Conservation (phyloP, 2,888 invertebrate species). For the Harpalus rufipes region DNA sequence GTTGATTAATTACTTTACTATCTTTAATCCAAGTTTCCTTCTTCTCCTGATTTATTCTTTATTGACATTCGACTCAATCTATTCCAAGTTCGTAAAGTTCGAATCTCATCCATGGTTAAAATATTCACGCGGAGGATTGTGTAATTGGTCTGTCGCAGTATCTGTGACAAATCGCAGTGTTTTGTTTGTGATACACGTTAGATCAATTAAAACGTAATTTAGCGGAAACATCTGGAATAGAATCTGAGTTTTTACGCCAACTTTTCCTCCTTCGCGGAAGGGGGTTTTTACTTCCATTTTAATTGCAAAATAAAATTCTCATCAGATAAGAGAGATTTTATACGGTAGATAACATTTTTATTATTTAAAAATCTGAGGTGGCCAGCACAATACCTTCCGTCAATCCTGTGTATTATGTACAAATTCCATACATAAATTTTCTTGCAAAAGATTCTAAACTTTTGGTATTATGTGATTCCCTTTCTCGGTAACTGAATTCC, state of each 20-base stretch:
- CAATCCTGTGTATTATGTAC: too few species aligned
- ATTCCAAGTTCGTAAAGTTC: neutral
- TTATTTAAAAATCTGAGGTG: too few species aligned
- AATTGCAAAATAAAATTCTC: conserved; percentile 31
- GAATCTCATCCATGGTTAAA: neutral
- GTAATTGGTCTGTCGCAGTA: conserved; percentile 48
- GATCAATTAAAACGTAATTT: conserved; percentile 61
- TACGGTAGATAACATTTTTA: neutral
- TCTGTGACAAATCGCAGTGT: conserved; percentile 54
- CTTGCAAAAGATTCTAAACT: too few species aligned
- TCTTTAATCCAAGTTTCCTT: neutral
- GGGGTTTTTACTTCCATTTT: conserved; percentile 23
- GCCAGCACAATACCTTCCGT: too few species aligned
- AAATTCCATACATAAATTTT: too few species aligned
- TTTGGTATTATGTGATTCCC: too few species aligned
- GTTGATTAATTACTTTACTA: neutral
- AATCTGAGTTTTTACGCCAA: conserved; percentile 46
- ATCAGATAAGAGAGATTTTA: conserved; percentile 14
- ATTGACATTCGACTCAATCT: conserved; percentile 4
- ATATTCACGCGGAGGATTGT: conserved; percentile 9
- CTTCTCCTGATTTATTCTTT: neutral
- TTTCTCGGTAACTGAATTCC: too few species aligned
- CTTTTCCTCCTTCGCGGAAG: conserved; percentile 1
- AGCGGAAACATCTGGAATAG: conserved; percentile 51
- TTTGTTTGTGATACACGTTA: conserved; percentile 57